These are phyloP conservation scores for Gryon sp. DNA, from an alignment of 1,140 invertebrate species.

Conservation along the genomic window DNA sequence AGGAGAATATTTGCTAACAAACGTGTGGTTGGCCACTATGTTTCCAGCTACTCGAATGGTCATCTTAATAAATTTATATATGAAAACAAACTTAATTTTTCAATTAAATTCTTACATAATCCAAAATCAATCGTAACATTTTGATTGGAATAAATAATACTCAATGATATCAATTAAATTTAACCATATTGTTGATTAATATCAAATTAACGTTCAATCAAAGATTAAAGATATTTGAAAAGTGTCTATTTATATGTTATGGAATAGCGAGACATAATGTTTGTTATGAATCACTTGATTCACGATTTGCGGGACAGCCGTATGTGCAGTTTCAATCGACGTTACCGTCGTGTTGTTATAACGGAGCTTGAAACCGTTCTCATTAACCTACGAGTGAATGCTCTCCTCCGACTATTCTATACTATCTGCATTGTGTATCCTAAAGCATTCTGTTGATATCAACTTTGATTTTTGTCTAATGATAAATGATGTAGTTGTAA, in stretches of 20 bases:
- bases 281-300: slow-evolving; percentile 57
- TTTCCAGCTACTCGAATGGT: slow-evolving; percentile 7
- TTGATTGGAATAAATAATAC: too few relatives aligned
- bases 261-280: slow-evolving; percentile 23
- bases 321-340: slow-evolving; percentile 53
- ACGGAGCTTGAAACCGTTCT: slow-evolving; percentile 75
- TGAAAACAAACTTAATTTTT: neutral
- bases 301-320: slow-evolving; percentile 61
- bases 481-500: slow-evolving; percentile 54
- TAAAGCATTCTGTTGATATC: slow-evolving; percentile 71
- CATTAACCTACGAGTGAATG: slow-evolving; percentile 75
- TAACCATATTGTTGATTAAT: too few relatives aligned
- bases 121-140: too few relatives aligned
- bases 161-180: too few relatives aligned
- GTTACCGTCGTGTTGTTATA: slow-evolving; percentile 63
- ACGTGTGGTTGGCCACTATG: slow-evolving; percentile 12
- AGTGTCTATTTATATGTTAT: too few relatives aligned
- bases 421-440: slow-evolving; percentile 73
- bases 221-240: too few relatives aligned
- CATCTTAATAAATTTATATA: slow-evolving; percentile 11
- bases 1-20: slow-evolving; percentile 72
- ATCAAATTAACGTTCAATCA: too few relatives aligned
- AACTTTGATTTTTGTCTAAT: slow-evolving; percentile 72
- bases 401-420: slow-evolving; percentile 70
- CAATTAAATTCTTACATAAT: too few relatives aligned